Conservation (phyloP, 2,888 invertebrate genomes). For the Empis stercorea region DNA sequence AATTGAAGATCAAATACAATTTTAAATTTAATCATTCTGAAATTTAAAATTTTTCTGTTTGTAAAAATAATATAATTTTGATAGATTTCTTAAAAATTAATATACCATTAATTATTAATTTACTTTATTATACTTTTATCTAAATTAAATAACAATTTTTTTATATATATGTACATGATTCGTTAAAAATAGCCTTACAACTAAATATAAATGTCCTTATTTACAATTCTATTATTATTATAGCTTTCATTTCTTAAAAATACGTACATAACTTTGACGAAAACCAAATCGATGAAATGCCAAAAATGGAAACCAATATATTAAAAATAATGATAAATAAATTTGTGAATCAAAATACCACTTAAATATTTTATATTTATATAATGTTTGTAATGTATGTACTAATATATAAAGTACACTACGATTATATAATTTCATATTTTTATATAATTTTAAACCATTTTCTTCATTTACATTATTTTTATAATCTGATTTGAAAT, state of each 20-base stretch:
- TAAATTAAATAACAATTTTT: no score
- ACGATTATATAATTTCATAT: constrained; percentile 30
- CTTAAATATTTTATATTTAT: constrained; percentile 38
- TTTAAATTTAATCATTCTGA: no score
- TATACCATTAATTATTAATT: no score
- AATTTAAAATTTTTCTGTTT: no score
- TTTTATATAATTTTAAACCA: constrained; percentile 30
- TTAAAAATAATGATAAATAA: constrained; percentile 5
- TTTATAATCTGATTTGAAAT: constrained; percentile 29
- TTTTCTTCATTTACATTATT: constrained; percentile 13
- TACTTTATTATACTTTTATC: no score
- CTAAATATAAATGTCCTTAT: no score
- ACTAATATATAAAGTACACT: constrained; percentile 8
- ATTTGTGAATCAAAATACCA: constrained; percentile 44
- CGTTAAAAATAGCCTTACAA: no score
- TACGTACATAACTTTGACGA: constrained; percentile 9
- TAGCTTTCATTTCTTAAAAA: not conserved
- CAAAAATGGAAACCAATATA: constrained; percentile 11
- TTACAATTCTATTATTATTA: not conserved
- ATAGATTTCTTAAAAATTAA: no score
- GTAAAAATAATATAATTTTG: no score
- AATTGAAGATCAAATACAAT: no score
- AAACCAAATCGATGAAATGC: constrained; percentile 12
- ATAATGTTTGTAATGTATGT: constrained; percentile 16
- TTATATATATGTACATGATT: no score